Conservation (phyloP, 1,140 invertebrate species). For the Drosophila arizonae region DNA sequence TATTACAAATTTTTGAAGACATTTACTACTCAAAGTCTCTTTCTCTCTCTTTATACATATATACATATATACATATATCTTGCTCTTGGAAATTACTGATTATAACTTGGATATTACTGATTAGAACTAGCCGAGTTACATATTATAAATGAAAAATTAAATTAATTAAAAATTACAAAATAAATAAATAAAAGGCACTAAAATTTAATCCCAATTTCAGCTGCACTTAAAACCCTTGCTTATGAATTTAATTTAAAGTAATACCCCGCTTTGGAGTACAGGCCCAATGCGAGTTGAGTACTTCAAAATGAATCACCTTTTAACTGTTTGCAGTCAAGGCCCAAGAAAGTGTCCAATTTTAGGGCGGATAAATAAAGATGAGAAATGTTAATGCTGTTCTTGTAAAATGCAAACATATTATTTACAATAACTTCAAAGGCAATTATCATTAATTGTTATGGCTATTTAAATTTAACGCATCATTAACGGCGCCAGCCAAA, state of each 20-base stretch:
- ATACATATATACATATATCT: no score
- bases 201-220: no score
- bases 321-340: background rate
- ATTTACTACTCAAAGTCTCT: no score
- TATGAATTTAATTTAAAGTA: background rate
- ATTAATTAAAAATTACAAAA: no score
- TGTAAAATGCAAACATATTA: constrained; percentile 48
- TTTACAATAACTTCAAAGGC: constrained; percentile 74
- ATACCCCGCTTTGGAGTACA: background rate
- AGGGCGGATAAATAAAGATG: constrained; percentile 10
- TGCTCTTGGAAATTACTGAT: no score
- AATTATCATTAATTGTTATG: constrained; percentile 79
- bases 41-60: no score
- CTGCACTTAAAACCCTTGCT: background rate
- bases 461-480: constrained; percentile 81
- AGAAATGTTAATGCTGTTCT: constrained; percentile 5
- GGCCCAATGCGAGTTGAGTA: background rate
- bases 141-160: no score
- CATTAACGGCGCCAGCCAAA: constrained; percentile 55
- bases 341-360: constrained; percentile 5
- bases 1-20: no score
- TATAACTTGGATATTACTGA: no score
- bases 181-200: no score
- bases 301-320: constrained; percentile 9
- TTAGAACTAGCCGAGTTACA: no score